Evolutionary conservation across 2,888 invertebrate species (phyloP).

Genomic region (Sarcophaga variegata): DNA sequence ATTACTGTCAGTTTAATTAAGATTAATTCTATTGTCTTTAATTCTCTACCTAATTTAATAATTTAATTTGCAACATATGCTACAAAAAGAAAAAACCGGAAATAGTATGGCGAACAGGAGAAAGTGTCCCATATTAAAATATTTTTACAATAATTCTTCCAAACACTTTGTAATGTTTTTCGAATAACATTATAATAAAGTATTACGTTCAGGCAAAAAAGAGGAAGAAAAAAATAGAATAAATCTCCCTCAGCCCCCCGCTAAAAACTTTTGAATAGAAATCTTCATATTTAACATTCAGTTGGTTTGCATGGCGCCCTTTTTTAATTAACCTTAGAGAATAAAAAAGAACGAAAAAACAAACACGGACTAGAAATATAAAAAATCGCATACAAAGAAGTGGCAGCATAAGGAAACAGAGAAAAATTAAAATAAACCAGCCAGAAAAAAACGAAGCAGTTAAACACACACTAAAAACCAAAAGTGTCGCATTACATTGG

Average conservation of each 20-base stretch:
- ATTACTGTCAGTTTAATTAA: too few species aligned
- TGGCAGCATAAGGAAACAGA: constrained; percentile 12
- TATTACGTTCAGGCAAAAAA: not conserved
- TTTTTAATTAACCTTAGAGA: constrained; percentile 1
- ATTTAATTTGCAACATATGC: not conserved
- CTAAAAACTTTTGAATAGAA: not conserved
- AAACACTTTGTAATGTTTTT: not conserved
- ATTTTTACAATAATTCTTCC: not conserved
- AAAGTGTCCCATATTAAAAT: not conserved
- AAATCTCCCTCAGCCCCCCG: too few species aligned
- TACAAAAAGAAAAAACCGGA: not conserved
- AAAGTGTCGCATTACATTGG: constrained; percentile 60
- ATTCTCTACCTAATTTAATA: too few species aligned
- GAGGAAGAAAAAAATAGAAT: too few species aligned
- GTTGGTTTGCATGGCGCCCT: not conserved
- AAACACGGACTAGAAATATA: not conserved
- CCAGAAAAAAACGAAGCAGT: not conserved
- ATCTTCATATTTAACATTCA: not conserved
- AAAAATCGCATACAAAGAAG: constrained; percentile 14
- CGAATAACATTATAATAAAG: not conserved
- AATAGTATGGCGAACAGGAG: not conserved
- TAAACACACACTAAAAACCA: constrained; percentile 46
- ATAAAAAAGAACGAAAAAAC: not conserved
- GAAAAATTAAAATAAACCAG: not conserved
- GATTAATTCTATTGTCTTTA: too few species aligned